Base-by-base conservation (phyloP, 2,888 invertebrate species). In the Craniophora ligustri region DNA sequence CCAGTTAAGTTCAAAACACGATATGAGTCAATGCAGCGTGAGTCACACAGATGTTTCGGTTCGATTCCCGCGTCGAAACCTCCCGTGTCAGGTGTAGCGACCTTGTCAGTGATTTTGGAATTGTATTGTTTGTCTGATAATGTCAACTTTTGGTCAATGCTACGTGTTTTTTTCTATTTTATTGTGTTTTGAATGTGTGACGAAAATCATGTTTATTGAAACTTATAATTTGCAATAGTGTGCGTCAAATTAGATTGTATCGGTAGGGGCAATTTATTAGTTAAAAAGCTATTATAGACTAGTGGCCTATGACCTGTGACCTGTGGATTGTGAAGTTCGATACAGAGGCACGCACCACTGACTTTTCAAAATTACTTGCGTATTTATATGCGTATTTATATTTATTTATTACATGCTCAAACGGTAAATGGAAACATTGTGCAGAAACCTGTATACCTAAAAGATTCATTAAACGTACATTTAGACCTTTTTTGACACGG, bases 1-100 rank as follows among this genome's bases (percentile, higher is more conserved):
- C 19, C 5, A 26, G 14, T 7, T 28, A 14, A 40, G 18, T 44
- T 23, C 13, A 45, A 36, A 44, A 40, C 65, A 50, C 32, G 38
- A 34, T 19, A 61, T 76, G 75, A 72, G 32, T 76, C 66, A 75
- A 34, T 57, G 35, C 31, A 6, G 38, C 34, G 32, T 75, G 73
- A 71, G 45, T 78, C 76, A 77, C 38, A 53, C 40, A 36, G 40
- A 58, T 67, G 76, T 75, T 67, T 68, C 69, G 76, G 72, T 79
- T 79, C 79, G 67, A 44, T 72, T 75, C 68, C 45, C 63, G 68
- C 60, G 62, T 35, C 56, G 48, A 49, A 49, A 45, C 51, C 46
- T 38, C 36, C 30, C 36, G 34, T 45, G 63, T 42, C 68, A 73
- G 67, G 68, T 76, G 68, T 40, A 19, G 8, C 45, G 75, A 50